Conservation (phyloP, 1,140 invertebrate genomes). For the Lethrus apterus region DNA sequence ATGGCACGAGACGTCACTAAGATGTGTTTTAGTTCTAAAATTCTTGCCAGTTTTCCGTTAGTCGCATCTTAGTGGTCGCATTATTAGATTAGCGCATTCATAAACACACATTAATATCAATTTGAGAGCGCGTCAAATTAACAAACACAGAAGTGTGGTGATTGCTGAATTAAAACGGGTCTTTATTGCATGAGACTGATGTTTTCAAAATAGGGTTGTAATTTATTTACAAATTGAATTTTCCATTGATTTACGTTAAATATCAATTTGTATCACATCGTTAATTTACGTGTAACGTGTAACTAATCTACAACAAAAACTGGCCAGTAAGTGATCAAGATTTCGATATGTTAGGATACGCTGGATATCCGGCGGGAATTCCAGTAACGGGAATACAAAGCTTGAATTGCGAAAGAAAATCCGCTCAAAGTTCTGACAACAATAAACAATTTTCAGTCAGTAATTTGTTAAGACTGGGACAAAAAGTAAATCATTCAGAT, state of each 20-base stretch:
- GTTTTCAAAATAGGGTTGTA: not conserved
- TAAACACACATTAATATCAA: conserved; percentile 29
- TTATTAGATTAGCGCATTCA: conserved; percentile 26
- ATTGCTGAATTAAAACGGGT: conserved; percentile 1
- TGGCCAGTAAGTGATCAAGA: not conserved
- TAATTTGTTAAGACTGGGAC: conserved; percentile 29
- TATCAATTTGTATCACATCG: not conserved
- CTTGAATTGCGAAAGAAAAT: conserved; percentile 19
- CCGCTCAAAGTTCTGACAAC: conserved; percentile 20
- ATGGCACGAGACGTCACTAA: conserved; percentile 22
- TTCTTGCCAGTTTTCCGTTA: conserved; percentile 23
- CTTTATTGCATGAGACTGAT: conserved; percentile 1
- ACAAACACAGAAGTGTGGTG: conserved; percentile 11
- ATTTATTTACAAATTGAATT: conserved; percentile 9
- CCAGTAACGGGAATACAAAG: conserved; percentile 2
- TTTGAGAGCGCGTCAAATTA: conserved; percentile 24
- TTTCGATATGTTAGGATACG: conserved; percentile 19
- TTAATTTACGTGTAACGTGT: too few species aligned
- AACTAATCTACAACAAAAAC: not conserved
- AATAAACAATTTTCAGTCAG: conserved; percentile 34
- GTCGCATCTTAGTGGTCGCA: conserved; percentile 21
- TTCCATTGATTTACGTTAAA: not conserved
- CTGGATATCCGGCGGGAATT: conserved; percentile 19
- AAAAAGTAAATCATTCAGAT: conserved; percentile 19
- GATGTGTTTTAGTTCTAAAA: conserved; percentile 20